phyloP scores from a whole-genome alignment of 2,113 vertebrate genomes.

The Australoheros scitulus region DNA sequence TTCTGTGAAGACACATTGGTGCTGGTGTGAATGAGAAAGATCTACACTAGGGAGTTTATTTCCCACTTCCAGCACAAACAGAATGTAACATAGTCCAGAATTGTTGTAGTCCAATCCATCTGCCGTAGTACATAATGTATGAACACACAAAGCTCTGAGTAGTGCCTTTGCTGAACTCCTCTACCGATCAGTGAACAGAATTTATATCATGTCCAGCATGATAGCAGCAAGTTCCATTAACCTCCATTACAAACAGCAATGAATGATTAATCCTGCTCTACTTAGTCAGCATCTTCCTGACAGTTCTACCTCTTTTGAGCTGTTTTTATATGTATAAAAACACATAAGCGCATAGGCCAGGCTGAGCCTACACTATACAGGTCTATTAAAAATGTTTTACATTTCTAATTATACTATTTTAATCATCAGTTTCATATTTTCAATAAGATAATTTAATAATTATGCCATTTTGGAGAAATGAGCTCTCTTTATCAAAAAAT shows the following conservation, averaged over 20 bases:
- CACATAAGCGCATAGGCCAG: background rate
- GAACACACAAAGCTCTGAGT: background rate
- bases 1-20: background rate
- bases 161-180: background rate
- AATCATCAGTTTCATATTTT: background rate
- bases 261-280: background rate
- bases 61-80: background rate
- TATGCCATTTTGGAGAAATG: background rate
- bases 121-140: conserved; percentile 4
- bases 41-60: background rate
- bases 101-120: background rate
- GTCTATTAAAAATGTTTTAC: background rate
- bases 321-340: background rate
- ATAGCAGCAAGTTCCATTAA: background rate
- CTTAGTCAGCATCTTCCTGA: background rate
- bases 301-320: background rate
- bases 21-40: background rate
- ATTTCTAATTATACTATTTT: background rate
- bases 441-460: background rate
- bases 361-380: background rate
- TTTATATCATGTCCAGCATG: background rate
- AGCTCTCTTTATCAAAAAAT: background rate
- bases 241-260: background rate
- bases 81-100: background rate
- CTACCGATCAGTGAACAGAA: background rate